Percentiles rank a stretch among this genome's conserved stretches.
Conservation (phyloP, 2,113 vertebrate species). For the Indicator maculatus region DNA sequence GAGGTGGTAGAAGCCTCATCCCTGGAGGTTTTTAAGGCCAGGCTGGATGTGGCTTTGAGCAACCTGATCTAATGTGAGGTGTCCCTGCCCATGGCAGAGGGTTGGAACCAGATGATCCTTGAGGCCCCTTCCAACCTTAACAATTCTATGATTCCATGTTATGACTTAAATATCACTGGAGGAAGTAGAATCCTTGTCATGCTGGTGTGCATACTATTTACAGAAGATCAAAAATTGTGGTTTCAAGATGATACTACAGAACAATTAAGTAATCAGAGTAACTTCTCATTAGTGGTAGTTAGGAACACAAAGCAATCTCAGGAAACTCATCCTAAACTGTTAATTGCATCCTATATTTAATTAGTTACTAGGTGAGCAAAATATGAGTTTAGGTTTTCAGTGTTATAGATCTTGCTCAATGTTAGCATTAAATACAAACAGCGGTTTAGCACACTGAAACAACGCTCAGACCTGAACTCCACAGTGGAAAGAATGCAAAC, state of each 20-base stretch:
- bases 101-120: no score
- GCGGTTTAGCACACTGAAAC: background rate
- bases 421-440: background rate
- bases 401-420: background rate
- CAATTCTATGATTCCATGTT: no score
- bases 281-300: slow-evolving; percentile 17
- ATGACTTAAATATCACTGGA: background rate
- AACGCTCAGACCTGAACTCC: background rate
- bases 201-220: background rate
- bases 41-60: no score
- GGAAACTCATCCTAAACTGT: background rate
- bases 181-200: background rate
- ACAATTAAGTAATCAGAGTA: slow-evolving; percentile 17
- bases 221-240: background rate
- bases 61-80: no score
- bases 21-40: no score
- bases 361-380: background rate
- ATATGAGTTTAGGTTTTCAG: background rate
- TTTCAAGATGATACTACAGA: background rate
- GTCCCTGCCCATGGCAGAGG: no score
- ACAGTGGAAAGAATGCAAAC: background rate
- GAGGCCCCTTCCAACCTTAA: no score
- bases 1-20: no score
- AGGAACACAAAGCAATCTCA: background rate
- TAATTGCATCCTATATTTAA: slow-evolving; percentile 29